Conservation (phyloP, 2,113 vertebrate species). For the Philantomba maxwellii region DNA sequence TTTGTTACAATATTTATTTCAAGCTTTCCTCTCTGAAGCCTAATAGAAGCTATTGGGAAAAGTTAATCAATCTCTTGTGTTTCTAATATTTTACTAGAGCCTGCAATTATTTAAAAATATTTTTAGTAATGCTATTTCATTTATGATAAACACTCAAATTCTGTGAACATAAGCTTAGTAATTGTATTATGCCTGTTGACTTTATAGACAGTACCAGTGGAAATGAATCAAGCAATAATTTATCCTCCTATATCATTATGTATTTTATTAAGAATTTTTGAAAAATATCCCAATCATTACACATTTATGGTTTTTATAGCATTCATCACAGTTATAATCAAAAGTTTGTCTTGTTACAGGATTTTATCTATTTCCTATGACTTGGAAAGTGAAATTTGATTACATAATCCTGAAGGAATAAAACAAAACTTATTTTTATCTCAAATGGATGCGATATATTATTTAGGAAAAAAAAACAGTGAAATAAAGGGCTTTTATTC, state of each 20-base stretch:
- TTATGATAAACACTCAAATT: background rate
- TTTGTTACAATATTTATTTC: background rate
- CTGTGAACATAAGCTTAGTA: background rate
- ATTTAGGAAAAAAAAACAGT: background rate
- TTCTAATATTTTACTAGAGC: background rate
- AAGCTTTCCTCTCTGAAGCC: background rate
- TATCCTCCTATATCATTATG: background rate
- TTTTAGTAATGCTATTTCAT: background rate
- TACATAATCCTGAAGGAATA: background rate
- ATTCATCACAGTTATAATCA: background rate
- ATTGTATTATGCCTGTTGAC: background rate
- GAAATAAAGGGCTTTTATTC: background rate
- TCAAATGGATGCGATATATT: background rate
- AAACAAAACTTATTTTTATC: background rate
- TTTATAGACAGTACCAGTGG: background rate
- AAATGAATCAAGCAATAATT: background rate
- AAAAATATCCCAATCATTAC: background rate
- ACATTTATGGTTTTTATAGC: background rate
- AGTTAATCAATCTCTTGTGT: background rate
- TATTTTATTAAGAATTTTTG: background rate
- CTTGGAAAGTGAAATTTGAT: background rate
- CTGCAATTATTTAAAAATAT: background rate
- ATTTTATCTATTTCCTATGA: background rate
- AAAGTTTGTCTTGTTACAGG: background rate
- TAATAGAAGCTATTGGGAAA: background rate